Conservation (phyloP, 2,797 vertebrate genomes). For the Ispidina lecontei region DNA sequence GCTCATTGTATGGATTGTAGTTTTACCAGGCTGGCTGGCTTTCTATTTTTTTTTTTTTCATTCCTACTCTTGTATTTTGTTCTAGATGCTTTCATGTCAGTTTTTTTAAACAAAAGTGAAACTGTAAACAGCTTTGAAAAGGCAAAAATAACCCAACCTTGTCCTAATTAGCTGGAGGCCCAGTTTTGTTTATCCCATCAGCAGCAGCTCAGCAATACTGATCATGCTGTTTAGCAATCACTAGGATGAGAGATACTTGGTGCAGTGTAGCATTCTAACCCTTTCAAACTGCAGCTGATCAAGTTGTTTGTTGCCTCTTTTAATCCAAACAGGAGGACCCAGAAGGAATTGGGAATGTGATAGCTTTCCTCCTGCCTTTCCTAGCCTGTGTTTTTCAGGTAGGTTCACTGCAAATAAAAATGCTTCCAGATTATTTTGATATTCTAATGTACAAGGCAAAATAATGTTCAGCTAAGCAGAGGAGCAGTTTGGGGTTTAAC, state of each 20-base stretch:
- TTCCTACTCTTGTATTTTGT: background rate
- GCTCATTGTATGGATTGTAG: background rate
- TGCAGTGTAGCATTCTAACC: background rate
- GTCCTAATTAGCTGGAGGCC: background rate
- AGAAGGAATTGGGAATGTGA: conserved; percentile 87
- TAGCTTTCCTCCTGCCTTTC: conserved; percentile 91
- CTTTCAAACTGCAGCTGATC: background rate
- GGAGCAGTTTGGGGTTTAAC: background rate
- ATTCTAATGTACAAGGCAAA: background rate
- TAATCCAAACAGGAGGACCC: conserved; percentile 85
- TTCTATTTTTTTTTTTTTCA: background rate
- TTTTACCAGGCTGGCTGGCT: background rate
- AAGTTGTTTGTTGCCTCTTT: background rate
- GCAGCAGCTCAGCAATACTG: background rate
- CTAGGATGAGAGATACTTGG: background rate
- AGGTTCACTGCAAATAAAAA: conserved; percentile 22
- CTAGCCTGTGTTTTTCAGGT: conserved; percentile 91
- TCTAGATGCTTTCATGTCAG: background rate
- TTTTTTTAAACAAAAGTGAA: background rate
- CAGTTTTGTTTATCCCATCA: background rate
- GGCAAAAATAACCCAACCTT: background rate
- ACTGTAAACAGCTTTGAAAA: background rate
- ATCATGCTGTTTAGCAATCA: background rate
- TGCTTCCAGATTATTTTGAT: background rate
- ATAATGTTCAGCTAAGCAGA: background rate